These are phyloP conservation scores for Dryadula phaetusa DNA, from an alignment of 2,888 invertebrate genomes.

Conservation along the genomic window DNA sequence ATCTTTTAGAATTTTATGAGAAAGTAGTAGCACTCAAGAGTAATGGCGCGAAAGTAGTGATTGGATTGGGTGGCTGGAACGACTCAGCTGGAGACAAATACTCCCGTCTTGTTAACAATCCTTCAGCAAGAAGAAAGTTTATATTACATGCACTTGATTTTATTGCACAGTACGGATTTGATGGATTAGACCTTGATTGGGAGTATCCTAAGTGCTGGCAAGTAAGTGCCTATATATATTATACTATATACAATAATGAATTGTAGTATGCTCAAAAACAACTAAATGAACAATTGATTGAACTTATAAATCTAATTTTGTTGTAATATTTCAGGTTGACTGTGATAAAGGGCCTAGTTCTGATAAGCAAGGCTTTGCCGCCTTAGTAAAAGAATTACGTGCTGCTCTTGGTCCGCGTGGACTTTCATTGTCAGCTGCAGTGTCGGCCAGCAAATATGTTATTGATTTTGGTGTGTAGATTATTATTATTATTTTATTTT, in stretches of 20 bases:
- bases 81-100: slow-evolving; percentile 96
- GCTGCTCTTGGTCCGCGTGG: slow-evolving; percentile 88
- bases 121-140: slow-evolving; percentile 88
- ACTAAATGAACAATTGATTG: neutral
- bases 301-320: neutral
- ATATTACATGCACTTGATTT: slow-evolving; percentile 90
- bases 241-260: neutral
- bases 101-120: slow-evolving; percentile 90
- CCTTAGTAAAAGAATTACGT: slow-evolving; percentile 89
- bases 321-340: slow-evolving; percentile 83
- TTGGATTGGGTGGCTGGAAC: slow-evolving; percentile 98
- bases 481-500: neutral
- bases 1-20: slow-evolving; percentile 90
- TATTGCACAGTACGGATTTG: slow-evolving; percentile 91
- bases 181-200: slow-evolving; percentile 97
- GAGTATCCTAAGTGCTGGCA: slow-evolving; percentile 98
- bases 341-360: slow-evolving; percentile 92
- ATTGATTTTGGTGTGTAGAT: slow-evolving; percentile 88
- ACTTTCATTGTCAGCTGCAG: slow-evolving; percentile 91
- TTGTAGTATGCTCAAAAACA: too few relatives aligned
- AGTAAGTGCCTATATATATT: slow-evolving; percentile 62
- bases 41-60: slow-evolving; percentile 90
- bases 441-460: slow-evolving; percentile 93
- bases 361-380: slow-evolving; percentile 91
- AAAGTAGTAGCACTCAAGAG: slow-evolving; percentile 90